Evolutionary conservation across 2,113 vertebrate genomes (phyloP).

Genomic region (Nicator chloris): DNA sequence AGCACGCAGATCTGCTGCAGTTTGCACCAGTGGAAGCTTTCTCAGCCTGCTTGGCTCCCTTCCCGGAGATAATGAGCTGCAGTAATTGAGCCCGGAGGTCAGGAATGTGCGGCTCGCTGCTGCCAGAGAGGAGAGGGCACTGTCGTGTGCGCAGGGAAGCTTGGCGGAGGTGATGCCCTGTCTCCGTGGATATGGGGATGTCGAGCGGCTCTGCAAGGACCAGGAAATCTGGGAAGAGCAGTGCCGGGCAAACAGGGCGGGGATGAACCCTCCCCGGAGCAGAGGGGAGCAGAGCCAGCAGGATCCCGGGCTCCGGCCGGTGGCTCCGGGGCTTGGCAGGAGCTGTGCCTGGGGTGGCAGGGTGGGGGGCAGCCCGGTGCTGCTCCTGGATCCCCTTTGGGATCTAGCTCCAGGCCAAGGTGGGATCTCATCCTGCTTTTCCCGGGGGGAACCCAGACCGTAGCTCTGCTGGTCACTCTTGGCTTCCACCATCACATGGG

Average conservation of each 20-base stretch:
- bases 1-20: neutral
- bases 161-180: neutral
- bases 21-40: conserved; percentile 54
- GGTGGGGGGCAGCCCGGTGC: neutral
- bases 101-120: conserved; percentile 9
- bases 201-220: neutral
- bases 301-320: neutral
- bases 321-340: neutral
- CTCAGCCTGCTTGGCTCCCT: conserved; percentile 54
- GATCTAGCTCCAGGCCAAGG: neutral
- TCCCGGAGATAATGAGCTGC: conserved; percentile 66
- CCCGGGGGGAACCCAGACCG: accelerated
- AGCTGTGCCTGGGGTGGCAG: neutral
- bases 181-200: neutral
- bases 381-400: neutral
- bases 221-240: neutral
- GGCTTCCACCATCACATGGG: accelerated
- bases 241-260: neutral
- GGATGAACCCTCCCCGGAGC: accelerated
- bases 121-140: conserved; percentile 30
- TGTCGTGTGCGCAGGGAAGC: neutral
- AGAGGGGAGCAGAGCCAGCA: neutral
- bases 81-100: conserved; percentile 62
- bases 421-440: neutral
- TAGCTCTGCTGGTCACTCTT: neutral